Base-by-base conservation (phyloP, 2,113 vertebrate species). In the Clarias gariepinus region DNA sequence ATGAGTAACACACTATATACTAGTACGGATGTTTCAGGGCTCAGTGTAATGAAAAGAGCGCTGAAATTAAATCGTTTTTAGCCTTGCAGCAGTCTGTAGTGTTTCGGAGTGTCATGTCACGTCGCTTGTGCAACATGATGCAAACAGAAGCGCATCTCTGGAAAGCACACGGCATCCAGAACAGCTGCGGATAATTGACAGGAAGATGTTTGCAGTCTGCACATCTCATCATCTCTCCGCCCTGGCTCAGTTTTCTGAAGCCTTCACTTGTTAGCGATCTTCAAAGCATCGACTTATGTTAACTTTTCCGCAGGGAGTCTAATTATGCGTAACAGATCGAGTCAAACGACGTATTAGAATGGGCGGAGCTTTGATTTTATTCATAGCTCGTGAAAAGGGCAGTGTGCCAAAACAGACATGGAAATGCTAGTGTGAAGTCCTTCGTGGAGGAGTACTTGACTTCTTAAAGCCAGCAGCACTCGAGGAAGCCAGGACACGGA, bases 41-140 rank as follows among this genome's bases (percentile, higher is more conserved):
- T 16, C 74, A 0, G 0, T 55, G 84, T 28, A 66, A 78, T 68
- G n/a, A 68, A 78, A 53, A 77, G 5, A 76, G 28, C 28, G 12
- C 21, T 85, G 61, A 68, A 19, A 4, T n/a, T 13, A 85, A 28
- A 52, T 77, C 18, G 4, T 52, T 47, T 53, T 63, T 28, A 69
- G 18, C 55, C 16, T 58, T 4, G 16, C 11, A 79, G 33, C 16
- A 33, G 53, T 36, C 23, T 61, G 78, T 36, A 21, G 78, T 9
- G 7, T 55, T 85, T 74, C 23, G 11, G 58, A 66, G 12, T 69
- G 30, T 81, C 53, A 30, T 66, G 71, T 73, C 66, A 63, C 3
- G 28, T 25, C 11, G 47, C 57, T 64, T 68, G 28, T 87, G 69
- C 57, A 82, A 64, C 85, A 74, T 86, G 85, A 86, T 86, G 79